Evolutionary conservation across 2,888 invertebrate genomes (phyloP).

Genomic region (Ichneumoninae sp.): DNA sequence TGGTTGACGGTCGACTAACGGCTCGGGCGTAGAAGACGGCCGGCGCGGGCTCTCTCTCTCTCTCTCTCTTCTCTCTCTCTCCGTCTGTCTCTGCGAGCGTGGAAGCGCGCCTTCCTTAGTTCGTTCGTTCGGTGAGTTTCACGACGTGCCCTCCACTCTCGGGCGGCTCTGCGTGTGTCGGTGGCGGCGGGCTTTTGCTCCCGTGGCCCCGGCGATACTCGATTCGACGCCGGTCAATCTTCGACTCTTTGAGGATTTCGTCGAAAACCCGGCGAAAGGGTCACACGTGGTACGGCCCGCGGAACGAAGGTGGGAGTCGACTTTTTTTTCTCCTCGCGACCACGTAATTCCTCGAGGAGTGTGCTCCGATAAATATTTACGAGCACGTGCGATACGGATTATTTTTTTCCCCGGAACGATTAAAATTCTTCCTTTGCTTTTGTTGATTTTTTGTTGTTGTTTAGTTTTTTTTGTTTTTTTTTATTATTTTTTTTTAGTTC

Average conservation of each 20-base stretch:
- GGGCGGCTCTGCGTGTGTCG: conserved; percentile 67
- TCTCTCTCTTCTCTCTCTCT: conserved; percentile 38
- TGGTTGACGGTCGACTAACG: conserved; percentile 68
- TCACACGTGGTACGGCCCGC: conserved; percentile 41
- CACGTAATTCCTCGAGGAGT: not conserved
- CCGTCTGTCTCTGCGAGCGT: conserved; percentile 45
- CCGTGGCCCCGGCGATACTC: conserved; percentile 4
- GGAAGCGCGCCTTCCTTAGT: conserved; percentile 46
- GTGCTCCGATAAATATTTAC: not conserved
- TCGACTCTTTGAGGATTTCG: conserved; percentile 39
- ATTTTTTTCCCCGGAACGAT: not conserved
- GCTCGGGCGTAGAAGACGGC: conserved; percentile 59
- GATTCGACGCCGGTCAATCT: conserved; percentile 39
- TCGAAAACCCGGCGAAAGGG: conserved; percentile 50
- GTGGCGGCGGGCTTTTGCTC: conserved; percentile 47
- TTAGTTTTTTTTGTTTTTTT: not conserved
- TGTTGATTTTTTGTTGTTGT: not conserved
- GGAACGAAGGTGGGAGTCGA: conserved; percentile 22
- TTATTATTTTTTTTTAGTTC: not conserved
- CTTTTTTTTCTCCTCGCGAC: not conserved
- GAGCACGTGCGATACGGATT: conserved; percentile 4
- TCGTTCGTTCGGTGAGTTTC: conserved; percentile 46
- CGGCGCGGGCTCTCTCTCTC: conserved; percentile 44
- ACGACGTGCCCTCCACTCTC: conserved; percentile 35
- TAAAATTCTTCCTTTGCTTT: not conserved